Evolutionary conservation across 2,888 invertebrate species (phyloP).

Genomic region (Oconnorella tubifera): DNA sequence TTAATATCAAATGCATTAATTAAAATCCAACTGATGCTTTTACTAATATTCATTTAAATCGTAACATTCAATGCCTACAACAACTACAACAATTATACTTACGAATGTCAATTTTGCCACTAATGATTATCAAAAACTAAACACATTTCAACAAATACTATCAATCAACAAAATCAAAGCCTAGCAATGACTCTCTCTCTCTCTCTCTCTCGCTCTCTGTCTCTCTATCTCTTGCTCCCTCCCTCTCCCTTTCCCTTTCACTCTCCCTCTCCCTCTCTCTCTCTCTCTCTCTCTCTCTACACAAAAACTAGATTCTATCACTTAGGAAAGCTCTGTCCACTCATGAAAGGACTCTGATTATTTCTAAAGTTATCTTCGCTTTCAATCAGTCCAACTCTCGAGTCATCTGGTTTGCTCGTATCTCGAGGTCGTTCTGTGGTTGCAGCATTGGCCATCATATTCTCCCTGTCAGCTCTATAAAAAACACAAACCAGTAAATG

Average conservation of each 20-base stretch:
- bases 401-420: slow-evolving; percentile 13
- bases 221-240: neutral
- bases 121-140: no score
- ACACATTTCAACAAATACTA: no score
- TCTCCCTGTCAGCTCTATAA: slow-evolving; percentile 29
- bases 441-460: slow-evolving; percentile 27
- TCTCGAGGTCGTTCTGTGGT: neutral
- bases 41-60: no score
- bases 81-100: no score
- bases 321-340: neutral
- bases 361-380: slow-evolving; percentile 20
- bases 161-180: no score
- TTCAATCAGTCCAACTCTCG: slow-evolving; percentile 24
- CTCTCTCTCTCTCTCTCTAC: neutral
- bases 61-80: no score
- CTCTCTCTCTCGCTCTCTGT: neutral
- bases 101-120: no score
- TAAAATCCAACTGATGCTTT: no score
- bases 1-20: no score
- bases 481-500: no score
- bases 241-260: neutral
- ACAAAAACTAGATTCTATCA: no score
- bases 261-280: neutral
- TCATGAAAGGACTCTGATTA: slow-evolving; percentile 1
- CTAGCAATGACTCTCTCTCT: neutral